Percentiles rank a stretch among this genome's conserved stretches.
These are phyloP conservation scores for Azorinus chamasolen DNA, from an alignment of 2,888 invertebrate species.

Conservation along the genomic window DNA sequence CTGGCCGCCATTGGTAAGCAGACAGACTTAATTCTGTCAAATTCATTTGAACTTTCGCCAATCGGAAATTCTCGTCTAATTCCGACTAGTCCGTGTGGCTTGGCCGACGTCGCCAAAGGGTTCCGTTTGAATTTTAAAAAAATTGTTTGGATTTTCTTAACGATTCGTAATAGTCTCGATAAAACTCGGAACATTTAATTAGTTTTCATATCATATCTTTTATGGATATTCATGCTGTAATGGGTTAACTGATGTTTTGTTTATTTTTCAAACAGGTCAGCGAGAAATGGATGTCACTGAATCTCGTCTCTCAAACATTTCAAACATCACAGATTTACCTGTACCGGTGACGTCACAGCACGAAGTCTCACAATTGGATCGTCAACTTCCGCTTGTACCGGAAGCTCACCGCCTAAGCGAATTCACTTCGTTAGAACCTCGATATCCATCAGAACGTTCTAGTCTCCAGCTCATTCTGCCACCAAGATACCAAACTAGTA, in stretches of 20 bases:
- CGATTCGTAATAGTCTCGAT: too few relatives aligned
- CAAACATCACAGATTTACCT: conserved; percentile 49
- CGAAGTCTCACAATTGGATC: conserved; percentile 56
- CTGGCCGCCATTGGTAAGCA: conserved; percentile 53
- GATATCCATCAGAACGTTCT: conserved; percentile 64
- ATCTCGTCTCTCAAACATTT: conserved; percentile 47
- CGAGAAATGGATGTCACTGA: conserved; percentile 59
- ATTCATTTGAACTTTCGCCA: too few relatives aligned
- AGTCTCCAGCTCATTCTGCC: conserved; percentile 72
- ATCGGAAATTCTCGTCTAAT: too few relatives aligned
- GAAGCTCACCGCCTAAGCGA: conserved; percentile 73
- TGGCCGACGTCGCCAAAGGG: too few relatives aligned
- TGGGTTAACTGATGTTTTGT: too few relatives aligned
- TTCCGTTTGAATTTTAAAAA: too few relatives aligned
- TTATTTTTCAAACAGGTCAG: conserved; percentile 45
- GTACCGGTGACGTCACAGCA: conserved; percentile 62
- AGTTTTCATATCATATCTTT: too few relatives aligned
- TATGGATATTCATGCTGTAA: too few relatives aligned
- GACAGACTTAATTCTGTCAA: too few relatives aligned
- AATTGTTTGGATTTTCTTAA: too few relatives aligned
- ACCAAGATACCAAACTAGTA: conserved; percentile 60
- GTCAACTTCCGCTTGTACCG: conserved; percentile 69
- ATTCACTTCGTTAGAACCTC: conserved; percentile 67
- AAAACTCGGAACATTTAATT: too few relatives aligned
- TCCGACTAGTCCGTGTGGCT: too few relatives aligned